phyloP scores from a whole-genome alignment of 2,888 invertebrate genomes.

The Dilophus febrilis region DNA sequence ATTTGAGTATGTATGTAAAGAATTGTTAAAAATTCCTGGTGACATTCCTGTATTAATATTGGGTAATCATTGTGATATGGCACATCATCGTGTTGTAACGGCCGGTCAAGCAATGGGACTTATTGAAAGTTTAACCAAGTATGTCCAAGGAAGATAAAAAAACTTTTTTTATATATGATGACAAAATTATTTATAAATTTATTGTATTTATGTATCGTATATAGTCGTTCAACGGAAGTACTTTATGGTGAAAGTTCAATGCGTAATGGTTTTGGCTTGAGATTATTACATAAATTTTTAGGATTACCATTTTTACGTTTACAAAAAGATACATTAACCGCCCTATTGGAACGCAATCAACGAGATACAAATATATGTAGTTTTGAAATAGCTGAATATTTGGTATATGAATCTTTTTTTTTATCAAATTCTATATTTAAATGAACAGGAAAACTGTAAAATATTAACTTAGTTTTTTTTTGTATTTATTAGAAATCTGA shows the following conservation, averaged over 20 bases:
- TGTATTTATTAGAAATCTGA: conserved; percentile 51
- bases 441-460: too few relatives aligned
- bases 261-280: conserved; percentile 88
- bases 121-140: conserved; percentile 42
- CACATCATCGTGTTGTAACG: conserved; percentile 78
- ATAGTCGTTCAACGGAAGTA: conserved; percentile 43
- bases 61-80: conserved; percentile 92
- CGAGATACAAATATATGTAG: conserved; percentile 61
- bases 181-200: background rate
- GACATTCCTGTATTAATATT: conserved; percentile 73
- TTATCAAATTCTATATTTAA: too few relatives aligned
- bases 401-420: conserved; percentile 29
- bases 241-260: conserved; percentile 85
- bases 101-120: conserved; percentile 52
- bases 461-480: too few relatives aligned
- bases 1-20: conserved; percentile 83
- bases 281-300: conserved; percentile 84
- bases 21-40: conserved; percentile 61
- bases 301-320: conserved; percentile 85
- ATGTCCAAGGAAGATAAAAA: conserved; percentile 16
- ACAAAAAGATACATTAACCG: conserved; percentile 66
- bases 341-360: conserved; percentile 71
- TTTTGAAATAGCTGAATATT: conserved; percentile 57
- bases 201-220: conserved; percentile 3
- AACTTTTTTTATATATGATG: conserved; percentile 1